A percentile compares a stretch with the other conserved stretches of the same genome.
phyloP scores from a whole-genome alignment of 1,140 invertebrate species.

The Eufriesea mexicana region DNA sequence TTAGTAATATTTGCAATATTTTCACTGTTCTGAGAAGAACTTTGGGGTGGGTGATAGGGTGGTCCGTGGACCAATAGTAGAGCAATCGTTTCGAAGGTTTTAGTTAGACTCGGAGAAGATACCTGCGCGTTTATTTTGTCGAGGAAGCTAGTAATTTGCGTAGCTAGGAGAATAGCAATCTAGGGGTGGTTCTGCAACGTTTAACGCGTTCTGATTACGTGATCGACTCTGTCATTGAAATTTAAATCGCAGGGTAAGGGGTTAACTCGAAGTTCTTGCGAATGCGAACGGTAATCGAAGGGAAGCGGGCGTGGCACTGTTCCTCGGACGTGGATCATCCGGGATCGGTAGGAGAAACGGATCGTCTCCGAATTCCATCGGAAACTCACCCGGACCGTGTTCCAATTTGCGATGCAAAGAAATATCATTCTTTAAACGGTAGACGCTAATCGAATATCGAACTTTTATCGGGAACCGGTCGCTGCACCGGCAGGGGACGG shows the following conservation, averaged over 20 bases:
- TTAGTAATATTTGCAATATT: no score
- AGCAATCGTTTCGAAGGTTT: no score
- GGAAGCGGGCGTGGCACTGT: slow-evolving; percentile 20
- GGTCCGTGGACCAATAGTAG: no score
- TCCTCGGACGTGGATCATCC: slow-evolving; percentile 20
- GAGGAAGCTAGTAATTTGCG: no score
- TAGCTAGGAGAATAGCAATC: no score
- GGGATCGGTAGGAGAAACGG: slow-evolving; percentile 15
- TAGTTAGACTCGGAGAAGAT: no score
- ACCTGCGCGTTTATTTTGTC: no score
- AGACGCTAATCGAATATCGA: slow-evolving; percentile 72
- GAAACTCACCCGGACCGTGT: slow-evolving; percentile 51
- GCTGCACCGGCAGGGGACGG: not conserved
- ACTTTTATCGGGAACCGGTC: slow-evolving; percentile 35
- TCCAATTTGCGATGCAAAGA: slow-evolving; percentile 69
- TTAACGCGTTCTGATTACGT: no score
- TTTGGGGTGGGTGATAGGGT: no score
- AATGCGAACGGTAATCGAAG: slow-evolving; percentile 40
- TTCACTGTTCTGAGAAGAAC: no score
- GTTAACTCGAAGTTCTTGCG: not conserved
- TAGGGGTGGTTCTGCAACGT: no score
- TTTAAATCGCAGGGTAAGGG: not conserved
- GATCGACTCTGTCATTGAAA: no score
- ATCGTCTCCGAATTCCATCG: slow-evolving; percentile 13
- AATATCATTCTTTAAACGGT: slow-evolving; percentile 68